Evolutionary conservation across 2,797 vertebrate species (phyloP), one percentile per base, ranked within the genome.

Genomic region (Anguilla megastoma): DNA sequence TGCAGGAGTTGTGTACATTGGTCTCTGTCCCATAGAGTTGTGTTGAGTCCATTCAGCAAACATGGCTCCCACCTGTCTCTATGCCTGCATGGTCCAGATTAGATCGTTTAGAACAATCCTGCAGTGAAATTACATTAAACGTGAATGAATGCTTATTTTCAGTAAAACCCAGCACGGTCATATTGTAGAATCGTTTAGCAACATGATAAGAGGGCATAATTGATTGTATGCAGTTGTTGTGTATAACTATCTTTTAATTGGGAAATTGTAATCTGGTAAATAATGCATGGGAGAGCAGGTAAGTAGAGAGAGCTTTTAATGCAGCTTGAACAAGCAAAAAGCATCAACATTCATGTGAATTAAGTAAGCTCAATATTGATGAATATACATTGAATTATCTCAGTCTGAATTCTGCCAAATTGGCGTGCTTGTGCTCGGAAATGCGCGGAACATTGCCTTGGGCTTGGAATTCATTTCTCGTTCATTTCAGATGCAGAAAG

Each of bases 41-140:
- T 36, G 83, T 79, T 45, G 36, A 88, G 82, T 88, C 82, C 80
- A 87, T 48, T 87, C 86, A 87, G 82, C 89, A 92, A 86, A 88
- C 85, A 56, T 76, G 74, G 74, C 76, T 87, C 7, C 84, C 41
- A 50, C 63, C 86, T 90, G 66, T 66, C 87, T 74, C 86, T 60
- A 79, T 63, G 27, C 7, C 41, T 89, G 88, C 84, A 80, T 86
- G 87, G 89, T 76, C 16, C 69, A 86, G 87, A 90, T 89, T 89
- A 87, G 86, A 58, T 85, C 89, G 74, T 83, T 63, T 88, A 87
- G 36, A 85, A 86, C 86, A 63, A 56, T 63, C 33, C 82, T 30
- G 9, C 45, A 33, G 12, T 84, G 48, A 86, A 69, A 79, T 66
- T 56, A 48, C 16, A 74, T 10, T 33, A 48, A 41, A 76, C 85